These are phyloP conservation scores for Pangasius krempfi DNA, from an alignment of 2,797 vertebrate genomes.

Conservation along the genomic window DNA sequence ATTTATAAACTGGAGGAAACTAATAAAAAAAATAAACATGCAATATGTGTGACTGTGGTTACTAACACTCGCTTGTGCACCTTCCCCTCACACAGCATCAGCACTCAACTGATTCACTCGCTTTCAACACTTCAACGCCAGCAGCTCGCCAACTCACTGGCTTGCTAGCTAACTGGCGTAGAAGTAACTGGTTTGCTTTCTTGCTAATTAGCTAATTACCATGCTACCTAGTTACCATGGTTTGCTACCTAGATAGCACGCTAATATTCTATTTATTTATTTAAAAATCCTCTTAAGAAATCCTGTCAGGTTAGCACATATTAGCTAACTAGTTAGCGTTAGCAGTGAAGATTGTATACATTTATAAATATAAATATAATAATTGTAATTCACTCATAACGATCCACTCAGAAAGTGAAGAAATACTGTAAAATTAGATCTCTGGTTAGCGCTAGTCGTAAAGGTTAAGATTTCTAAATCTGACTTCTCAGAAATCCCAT, in stretches of 20 bases:
- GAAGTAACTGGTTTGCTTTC: background rate
- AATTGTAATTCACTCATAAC: too few species aligned
- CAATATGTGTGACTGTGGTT: background rate
- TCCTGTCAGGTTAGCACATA: background rate
- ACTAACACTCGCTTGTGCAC: background rate
- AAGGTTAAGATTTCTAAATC: background rate
- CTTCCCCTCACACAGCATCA: background rate
- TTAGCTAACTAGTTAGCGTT: background rate
- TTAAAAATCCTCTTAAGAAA: background rate
- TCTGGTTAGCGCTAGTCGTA: background rate
- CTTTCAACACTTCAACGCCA: background rate
- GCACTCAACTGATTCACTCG: background rate
- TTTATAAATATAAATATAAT: too few species aligned
- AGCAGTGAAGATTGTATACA: background rate
- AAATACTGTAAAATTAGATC: background rate
- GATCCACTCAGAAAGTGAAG: background rate
- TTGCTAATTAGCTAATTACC: background rate
- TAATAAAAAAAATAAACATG: background rate
- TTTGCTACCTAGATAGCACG: too few species aligned
- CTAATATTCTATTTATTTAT: background rate
- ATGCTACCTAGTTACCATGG: background rate
- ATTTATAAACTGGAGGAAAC: slow-evolving; percentile 86
- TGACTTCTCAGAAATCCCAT: background rate
- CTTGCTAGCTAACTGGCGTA: too few species aligned
- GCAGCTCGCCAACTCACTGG: too few species aligned